Evolutionary conservation across 35 echinoderm and acorn worm species (phyloP).

Genomic region (Stichopus chloronotus): DNA sequence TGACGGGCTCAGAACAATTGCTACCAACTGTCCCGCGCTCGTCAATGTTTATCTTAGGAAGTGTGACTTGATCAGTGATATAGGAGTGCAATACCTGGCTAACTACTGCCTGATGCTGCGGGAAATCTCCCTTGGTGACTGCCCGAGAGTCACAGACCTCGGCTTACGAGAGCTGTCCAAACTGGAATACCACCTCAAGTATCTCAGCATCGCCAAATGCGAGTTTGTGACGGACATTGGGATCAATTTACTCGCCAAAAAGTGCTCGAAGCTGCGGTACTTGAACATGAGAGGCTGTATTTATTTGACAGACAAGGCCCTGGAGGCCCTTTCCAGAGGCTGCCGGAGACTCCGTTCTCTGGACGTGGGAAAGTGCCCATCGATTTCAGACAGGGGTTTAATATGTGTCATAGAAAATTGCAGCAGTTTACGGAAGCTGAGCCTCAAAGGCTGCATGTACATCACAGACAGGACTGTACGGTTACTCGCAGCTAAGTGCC

Average conservation of each 20-base stretch:
- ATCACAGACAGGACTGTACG: constrained; percentile 76
- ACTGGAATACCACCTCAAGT: constrained; percentile 78
- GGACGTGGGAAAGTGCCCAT: constrained; percentile 92
- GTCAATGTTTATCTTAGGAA: constrained; percentile 89
- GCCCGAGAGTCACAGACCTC: constrained; percentile 88
- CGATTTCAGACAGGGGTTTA: constrained; percentile 82
- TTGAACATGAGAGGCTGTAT: constrained; percentile 88
- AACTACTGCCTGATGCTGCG: constrained; percentile 88
- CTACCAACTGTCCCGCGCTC: constrained; percentile 85
- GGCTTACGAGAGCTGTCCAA: constrained; percentile 84
- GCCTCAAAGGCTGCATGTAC: constrained; percentile 77
- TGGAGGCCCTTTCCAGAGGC: constrained; percentile 82
- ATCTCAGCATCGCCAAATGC: constrained; percentile 98
- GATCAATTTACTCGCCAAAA: constrained; percentile 76
- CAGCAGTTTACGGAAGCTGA: constrained; percentile 84
- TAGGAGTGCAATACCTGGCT: constrained; percentile 84
- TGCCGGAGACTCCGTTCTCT: constrained; percentile 87
- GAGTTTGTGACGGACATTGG: constrained; percentile 96
- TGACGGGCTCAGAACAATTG: constrained; percentile 85
- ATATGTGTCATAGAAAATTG: constrained; percentile 75
- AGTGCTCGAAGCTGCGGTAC: constrained; percentile 87
- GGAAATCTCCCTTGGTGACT: constrained; percentile 90
- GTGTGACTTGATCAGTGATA: constrained; percentile 80
- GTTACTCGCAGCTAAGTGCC: constrained; percentile 79
- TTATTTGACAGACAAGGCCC: constrained; percentile 86